phyloP scores from a whole-genome alignment of 1,140 invertebrate genomes.

The Drosophila sproati region DNA sequence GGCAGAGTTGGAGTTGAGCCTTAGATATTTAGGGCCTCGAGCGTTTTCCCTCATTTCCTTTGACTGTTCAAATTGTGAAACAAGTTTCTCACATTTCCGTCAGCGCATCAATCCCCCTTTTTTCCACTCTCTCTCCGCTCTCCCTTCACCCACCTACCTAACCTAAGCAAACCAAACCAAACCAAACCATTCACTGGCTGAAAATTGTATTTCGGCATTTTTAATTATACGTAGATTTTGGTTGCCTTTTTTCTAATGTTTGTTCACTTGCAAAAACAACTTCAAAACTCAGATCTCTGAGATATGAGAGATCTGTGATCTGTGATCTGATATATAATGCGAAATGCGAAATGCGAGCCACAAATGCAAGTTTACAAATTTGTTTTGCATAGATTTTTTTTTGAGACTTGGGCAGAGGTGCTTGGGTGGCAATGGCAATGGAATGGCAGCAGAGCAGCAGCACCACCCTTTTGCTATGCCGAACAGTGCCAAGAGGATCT shows the following conservation, averaged over 20 bases:
- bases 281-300: neutral
- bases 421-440: neutral
- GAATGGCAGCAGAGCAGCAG: neutral
- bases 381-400: constrained; percentile 30
- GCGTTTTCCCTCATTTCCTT: constrained; percentile 34
- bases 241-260: constrained; percentile 64
- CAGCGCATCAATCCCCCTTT: constrained; percentile 2
- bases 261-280: constrained; percentile 55
- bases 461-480: constrained; percentile 23
- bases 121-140: constrained; percentile 9
- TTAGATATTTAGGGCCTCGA: constrained; percentile 51
- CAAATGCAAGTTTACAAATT: constrained; percentile 50
- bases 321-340: constrained; percentile 2
- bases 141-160: constrained; percentile 2
- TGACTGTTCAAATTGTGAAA: constrained; percentile 50
- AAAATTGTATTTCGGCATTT: constrained; percentile 42
- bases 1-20: constrained; percentile 57
- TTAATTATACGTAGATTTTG: constrained; percentile 63
- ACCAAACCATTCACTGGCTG: neutral
- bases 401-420: neutral
- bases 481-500: neutral
- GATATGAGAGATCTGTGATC: neutral
- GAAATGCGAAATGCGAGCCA: too few relatives aligned
- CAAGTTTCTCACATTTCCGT: constrained; percentile 77
- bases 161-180: too few relatives aligned